Conservation (phyloP, 2,888 invertebrate species). For the Pachydiplax longipennis region DNA sequence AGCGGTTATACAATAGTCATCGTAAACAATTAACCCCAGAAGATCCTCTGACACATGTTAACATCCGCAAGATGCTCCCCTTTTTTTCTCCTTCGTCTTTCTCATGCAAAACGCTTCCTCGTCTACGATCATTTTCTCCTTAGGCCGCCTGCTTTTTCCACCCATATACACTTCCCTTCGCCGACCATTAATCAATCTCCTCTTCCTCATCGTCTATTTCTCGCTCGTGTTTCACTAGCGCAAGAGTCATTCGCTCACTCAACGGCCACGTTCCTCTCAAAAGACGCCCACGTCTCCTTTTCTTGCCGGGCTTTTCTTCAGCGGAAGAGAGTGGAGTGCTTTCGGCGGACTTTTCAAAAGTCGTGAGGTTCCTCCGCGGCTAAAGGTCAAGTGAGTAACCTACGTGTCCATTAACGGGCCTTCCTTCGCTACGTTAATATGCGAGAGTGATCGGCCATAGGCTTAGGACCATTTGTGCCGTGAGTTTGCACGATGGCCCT, state of each 20-base stretch:
- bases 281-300: conserved; percentile 21
- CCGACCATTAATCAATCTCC: conserved; percentile 40
- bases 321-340: background rate
- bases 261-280: conserved; percentile 6
- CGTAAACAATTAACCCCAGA: background rate
- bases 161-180: background rate
- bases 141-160: background rate
- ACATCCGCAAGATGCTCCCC: background rate
- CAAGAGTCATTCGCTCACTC: conserved; percentile 37
- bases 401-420: background rate
- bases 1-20: background rate
- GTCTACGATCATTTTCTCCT: background rate
- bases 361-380: background rate
- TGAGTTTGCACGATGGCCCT: background rate
- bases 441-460: background rate
- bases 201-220: conserved; percentile 29
- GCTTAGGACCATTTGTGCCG: background rate
- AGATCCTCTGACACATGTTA: background rate
- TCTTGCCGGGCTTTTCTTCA: background rate
- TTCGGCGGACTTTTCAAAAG: background rate
- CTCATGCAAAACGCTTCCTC: conserved; percentile 26
- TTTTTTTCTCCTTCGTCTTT: background rate
- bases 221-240: conserved; percentile 38
- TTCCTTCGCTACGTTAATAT: background rate
- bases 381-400: background rate